phyloP scores from a whole-genome alignment of 2,888 invertebrate genomes.

The Aphodius sticticus region DNA sequence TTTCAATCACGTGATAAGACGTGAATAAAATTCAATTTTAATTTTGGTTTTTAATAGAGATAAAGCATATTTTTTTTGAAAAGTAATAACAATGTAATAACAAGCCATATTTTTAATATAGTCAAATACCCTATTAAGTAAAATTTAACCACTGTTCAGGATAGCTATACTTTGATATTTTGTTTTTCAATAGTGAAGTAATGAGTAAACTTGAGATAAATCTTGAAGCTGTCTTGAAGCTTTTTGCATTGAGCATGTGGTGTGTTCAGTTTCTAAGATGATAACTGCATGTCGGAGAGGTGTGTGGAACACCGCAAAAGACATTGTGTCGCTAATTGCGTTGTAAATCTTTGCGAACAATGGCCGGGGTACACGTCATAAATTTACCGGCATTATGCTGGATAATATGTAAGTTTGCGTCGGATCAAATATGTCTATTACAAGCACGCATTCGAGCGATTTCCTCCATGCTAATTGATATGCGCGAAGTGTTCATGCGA shows the following conservation, averaged over 20 bases:
- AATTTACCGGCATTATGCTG: slow-evolving; percentile 26
- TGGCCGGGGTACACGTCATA: slow-evolving; percentile 19
- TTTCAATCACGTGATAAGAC: too few species aligned
- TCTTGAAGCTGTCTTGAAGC: not conserved
- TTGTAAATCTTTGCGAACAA: slow-evolving; percentile 29
- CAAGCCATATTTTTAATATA: too few species aligned
- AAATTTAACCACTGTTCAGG: too few species aligned
- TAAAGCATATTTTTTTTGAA: too few species aligned
- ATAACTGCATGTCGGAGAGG: slow-evolving; percentile 6
- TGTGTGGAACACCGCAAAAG: not conserved
- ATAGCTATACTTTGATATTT: too few species aligned
- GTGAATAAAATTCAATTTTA: too few species aligned
- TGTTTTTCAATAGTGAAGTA: too few species aligned
- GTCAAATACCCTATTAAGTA: too few species aligned
- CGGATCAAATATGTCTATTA: slow-evolving; percentile 26
- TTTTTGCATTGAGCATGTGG: not conserved
- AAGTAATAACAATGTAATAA: too few species aligned
- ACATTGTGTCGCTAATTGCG: slow-evolving; percentile 26
- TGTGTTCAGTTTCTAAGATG: not conserved
- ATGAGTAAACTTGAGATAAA: too few species aligned
- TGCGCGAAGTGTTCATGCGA: slow-evolving; percentile 8
- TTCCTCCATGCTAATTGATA: slow-evolving; percentile 20
- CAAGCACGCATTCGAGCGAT: not conserved
- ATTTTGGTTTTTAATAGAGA: too few species aligned
- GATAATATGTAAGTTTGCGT: slow-evolving; percentile 28